Conservation (phyloP, 2,888 invertebrate species). For the Chironomus tentans region DNA sequence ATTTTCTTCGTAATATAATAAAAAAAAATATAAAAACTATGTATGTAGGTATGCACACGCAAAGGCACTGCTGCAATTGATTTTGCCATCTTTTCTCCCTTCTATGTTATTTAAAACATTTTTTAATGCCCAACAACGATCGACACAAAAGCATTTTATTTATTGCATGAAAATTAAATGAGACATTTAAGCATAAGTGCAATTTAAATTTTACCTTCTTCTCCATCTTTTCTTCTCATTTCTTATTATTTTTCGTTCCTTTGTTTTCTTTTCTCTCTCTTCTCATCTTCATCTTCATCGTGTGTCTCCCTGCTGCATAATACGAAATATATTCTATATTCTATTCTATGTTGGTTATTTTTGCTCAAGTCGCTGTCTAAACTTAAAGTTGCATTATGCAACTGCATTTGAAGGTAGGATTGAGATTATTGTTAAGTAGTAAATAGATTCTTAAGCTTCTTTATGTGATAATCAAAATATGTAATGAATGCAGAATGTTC, state of each 20-base stretch:
- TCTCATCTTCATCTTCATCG: not conserved
- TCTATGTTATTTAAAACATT: not conserved
- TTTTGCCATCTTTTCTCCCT: not conserved
- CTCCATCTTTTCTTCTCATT: not conserved
- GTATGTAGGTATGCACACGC: not conserved
- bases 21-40: not conserved
- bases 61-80: not conserved
- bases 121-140: not conserved
- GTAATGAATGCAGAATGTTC: too few species aligned
- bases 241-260: not conserved
- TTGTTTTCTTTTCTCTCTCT: not conserved
- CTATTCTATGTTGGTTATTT: too few species aligned
- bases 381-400: too few species aligned
- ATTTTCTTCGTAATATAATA: not conserved
- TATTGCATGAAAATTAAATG: slow-evolving; percentile 26
- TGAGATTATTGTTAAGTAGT: not conserved
- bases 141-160: not conserved
- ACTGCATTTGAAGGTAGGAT: too few species aligned
- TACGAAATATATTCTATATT: too few species aligned
- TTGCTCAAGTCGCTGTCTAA: too few species aligned
- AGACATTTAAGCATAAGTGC: slow-evolving; percentile 13
- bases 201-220: not conserved
- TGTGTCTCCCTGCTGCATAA: too few species aligned
- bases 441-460: too few species aligned
- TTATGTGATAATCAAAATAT: too few species aligned